Evolutionary conservation across 2,113 vertebrate species (phyloP).

Genomic region (Mesoclemmys tuberculata): DNA sequence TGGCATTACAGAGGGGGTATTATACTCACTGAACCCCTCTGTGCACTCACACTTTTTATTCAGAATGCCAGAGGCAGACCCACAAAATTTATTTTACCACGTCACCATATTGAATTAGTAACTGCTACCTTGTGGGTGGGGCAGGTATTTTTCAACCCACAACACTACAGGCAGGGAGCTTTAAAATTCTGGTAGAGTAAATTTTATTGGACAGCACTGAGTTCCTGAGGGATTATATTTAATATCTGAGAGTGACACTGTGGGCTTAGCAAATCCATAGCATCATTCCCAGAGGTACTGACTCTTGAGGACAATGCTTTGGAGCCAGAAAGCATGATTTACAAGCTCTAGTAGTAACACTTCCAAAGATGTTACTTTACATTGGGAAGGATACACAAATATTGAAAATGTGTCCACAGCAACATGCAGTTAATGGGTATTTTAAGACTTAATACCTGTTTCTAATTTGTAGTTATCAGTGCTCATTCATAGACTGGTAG

Average conservation of each 20-base stretch:
- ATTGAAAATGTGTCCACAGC: not conserved
- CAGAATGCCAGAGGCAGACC: not conserved
- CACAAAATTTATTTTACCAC: not conserved
- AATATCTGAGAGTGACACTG: constrained; percentile 1
- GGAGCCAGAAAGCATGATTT: not conserved
- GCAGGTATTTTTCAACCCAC: constrained; percentile 28
- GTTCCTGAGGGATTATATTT: constrained; percentile 3
- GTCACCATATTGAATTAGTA: constrained; percentile 37
- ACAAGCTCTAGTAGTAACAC: not conserved
- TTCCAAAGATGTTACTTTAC: not conserved
- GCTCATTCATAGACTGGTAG: not conserved
- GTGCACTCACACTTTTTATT: not conserved
- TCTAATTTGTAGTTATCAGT: not conserved
- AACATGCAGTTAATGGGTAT: not conserved
- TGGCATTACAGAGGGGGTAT: not conserved
- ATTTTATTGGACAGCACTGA: not conserved
- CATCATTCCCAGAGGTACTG: not conserved
- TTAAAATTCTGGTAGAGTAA: constrained; percentile 21
- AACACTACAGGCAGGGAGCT: not conserved
- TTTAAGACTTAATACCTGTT: not conserved
- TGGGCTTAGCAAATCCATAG: not conserved
- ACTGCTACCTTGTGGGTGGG: constrained; percentile 1
- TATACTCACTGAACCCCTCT: rapidly evolving
- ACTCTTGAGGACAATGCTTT: not conserved
- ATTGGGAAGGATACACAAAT: not conserved